phyloP scores from a whole-genome alignment of 2,888 invertebrate genomes.

The Parthenolecanium corni region DNA sequence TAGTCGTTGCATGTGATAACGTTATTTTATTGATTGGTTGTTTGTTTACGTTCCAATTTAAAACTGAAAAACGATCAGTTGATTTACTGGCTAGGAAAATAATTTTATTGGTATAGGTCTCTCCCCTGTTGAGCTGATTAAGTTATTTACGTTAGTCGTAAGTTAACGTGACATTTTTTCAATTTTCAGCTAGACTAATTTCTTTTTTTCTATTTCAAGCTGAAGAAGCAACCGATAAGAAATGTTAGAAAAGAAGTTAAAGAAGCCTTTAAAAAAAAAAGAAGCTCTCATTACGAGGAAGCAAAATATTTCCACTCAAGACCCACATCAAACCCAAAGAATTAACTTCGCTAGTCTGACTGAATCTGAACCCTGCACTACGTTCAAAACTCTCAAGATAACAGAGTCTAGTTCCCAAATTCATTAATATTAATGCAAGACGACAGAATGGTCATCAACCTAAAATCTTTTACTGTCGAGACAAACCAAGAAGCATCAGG shows the following conservation, averaged over 20 bases:
- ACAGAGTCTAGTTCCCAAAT: no score
- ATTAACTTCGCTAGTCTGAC: no score
- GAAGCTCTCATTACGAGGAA: constrained; percentile 1
- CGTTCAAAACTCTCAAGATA: no score
- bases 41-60: background rate
- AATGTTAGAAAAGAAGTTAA: constrained; percentile 6
- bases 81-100: background rate
- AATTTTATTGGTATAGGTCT: background rate
- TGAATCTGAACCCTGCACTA: no score
- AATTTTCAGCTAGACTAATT: background rate
- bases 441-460: no score
- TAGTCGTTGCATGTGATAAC: no score
- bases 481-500: no score
- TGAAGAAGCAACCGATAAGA: constrained; percentile 8
- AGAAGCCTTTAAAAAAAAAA: background rate
- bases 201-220: constrained; percentile 19
- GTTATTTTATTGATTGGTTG: background rate
- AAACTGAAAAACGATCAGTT: background rate
- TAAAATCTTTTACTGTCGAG: no score
- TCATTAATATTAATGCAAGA: no score
- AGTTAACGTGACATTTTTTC: no score
- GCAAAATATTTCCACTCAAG: background rate
- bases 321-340: background rate
- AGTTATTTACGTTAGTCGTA: no score
- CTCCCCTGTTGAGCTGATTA: background rate